These are phyloP conservation scores for Machimus atricapillus DNA, from an alignment of 2,888 invertebrate genomes.

Conservation along the genomic window DNA sequence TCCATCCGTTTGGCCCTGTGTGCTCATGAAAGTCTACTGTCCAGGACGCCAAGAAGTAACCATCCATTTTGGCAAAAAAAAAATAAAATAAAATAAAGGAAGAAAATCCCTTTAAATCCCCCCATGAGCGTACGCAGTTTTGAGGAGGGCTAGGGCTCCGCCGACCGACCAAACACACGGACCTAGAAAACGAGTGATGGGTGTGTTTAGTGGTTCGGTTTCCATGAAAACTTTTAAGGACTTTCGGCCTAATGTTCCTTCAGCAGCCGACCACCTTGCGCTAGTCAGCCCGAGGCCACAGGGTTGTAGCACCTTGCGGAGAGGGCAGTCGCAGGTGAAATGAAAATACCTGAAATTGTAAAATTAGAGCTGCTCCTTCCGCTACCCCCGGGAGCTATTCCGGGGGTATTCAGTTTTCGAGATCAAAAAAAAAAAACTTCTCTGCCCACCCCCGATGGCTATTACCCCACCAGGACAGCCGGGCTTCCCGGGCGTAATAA, in stretches of 20 bases:
- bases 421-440: conserved; percentile 36
- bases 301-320: not conserved
- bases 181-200: not conserved
- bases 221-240: conserved; percentile 37
- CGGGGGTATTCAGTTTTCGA: not conserved
- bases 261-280: not conserved
- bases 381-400: not conserved
- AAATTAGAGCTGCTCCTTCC: conserved; percentile 9
- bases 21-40: conserved; percentile 39
- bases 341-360: conserved; percentile 28
- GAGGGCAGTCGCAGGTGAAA: not conserved
- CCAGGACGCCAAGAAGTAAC: conserved; percentile 43
- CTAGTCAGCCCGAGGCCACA: not conserved
- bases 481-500: conserved; percentile 31
- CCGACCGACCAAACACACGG: not conserved
- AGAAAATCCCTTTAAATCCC: conserved; percentile 40
- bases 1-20: not conserved
- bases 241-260: not conserved
- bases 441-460: conserved; percentile 13
- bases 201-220: conserved; percentile 27
- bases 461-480: conserved; percentile 11
- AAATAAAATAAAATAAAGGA: not conserved
- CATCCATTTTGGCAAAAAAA: conserved; percentile 41
- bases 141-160: conserved; percentile 1
- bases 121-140: conserved; percentile 11